phyloP scores from a whole-genome alignment of 2,113 vertebrate species.

The Hypocryptadius cinnamomeus region DNA sequence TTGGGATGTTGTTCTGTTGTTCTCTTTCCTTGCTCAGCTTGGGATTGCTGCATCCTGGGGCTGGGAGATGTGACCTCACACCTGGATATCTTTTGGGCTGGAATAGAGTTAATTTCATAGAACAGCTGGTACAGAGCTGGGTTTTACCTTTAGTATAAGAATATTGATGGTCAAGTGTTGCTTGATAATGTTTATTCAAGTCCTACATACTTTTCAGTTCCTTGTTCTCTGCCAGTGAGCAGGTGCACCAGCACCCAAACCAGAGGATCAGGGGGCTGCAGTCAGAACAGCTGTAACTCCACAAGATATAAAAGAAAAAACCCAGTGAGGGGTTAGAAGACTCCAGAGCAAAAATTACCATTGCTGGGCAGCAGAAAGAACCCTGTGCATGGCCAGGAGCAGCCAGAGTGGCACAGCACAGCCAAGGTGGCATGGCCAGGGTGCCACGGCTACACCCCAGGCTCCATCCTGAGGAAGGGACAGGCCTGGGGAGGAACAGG shows the following conservation, averaged over 20 bases:
- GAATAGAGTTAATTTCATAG: not conserved
- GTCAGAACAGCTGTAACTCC: not conserved
- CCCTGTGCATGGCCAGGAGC: fast-evolving
- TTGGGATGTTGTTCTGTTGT: not conserved
- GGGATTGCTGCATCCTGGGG: not conserved
- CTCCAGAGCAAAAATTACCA: not conserved
- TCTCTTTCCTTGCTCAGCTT: not conserved
- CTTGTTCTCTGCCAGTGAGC: not conserved
- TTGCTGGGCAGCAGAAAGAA: not conserved
- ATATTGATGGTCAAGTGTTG: not conserved
- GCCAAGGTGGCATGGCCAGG: not conserved
- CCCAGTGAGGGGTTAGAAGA: not conserved
- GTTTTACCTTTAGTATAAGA: not conserved
- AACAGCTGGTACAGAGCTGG: not conserved
- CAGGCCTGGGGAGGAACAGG: fast-evolving
- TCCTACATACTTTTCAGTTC: not conserved
- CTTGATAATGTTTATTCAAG: not conserved
- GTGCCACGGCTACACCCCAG: not conserved
- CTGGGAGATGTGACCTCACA: not conserved
- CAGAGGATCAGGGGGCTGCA: not conserved
- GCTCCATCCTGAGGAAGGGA: not conserved
- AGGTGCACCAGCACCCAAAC: not conserved
- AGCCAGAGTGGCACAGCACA: not conserved
- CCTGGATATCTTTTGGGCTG: not conserved
- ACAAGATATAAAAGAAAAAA: not conserved